Evolutionary conservation across 1,140 invertebrate genomes (phyloP).

Genomic region (Rhopalosiphum maidis): DNA sequence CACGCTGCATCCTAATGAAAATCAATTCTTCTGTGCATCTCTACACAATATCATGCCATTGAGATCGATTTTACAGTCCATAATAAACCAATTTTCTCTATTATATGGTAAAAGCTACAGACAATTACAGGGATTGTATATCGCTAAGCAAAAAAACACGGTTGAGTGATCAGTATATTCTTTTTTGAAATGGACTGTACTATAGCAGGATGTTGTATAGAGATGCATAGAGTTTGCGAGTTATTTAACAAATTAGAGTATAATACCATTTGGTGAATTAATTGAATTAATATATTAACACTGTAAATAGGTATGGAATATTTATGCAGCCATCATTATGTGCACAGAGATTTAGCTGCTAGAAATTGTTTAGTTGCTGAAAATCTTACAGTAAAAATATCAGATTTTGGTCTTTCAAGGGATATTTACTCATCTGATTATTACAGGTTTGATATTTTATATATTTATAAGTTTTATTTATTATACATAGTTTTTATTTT

Average conservation of each 20-base stretch:
- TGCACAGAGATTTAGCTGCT: constrained; percentile 95
- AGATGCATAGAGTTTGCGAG: not conserved
- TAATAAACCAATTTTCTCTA: too few relatives aligned
- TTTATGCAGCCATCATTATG: constrained; percentile 91
- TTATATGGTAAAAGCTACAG: too few relatives aligned
- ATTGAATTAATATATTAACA: not conserved
- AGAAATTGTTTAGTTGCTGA: constrained; percentile 96
- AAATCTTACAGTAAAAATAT: constrained; percentile 92
- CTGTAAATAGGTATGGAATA: constrained; percentile 88
- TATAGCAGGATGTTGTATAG: too few relatives aligned
- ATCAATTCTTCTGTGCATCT: too few relatives aligned
- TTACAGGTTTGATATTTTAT: constrained; percentile 66
- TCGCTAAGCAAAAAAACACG: too few relatives aligned
- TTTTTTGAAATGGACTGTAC: too few relatives aligned
- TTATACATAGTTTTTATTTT: not conserved
- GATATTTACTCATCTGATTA: constrained; percentile 91
- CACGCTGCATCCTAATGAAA: not conserved
- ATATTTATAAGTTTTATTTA: not conserved
- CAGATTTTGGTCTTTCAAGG: constrained; percentile 92
- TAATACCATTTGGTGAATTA: not conserved
- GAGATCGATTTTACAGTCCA: too few relatives aligned
- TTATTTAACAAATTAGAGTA: not conserved
- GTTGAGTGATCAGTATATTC: too few relatives aligned
- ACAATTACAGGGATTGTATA: too few relatives aligned
- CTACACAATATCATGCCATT: too few relatives aligned